Percentiles rank a stretch among this genome's conserved stretches.
Conservation (phyloP, 2,888 invertebrate genomes). For the Latrodectus elegans region DNA sequence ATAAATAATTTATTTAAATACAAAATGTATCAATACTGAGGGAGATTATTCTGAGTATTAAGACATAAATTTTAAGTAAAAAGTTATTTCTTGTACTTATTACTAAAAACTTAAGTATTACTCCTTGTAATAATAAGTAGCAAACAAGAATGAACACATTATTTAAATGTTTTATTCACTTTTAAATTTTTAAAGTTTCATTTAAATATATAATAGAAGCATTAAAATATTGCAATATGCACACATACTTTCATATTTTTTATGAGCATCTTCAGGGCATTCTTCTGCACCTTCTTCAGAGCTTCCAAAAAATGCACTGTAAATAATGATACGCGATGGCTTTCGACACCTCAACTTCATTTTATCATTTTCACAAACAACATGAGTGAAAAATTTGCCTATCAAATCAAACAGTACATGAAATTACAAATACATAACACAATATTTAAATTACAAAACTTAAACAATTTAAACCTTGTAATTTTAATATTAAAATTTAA, state of each 20-base stretch:
- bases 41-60: too few species aligned
- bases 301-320: conserved; percentile 92
- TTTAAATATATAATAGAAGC: conserved; percentile 88
- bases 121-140: too few species aligned
- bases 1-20: too few species aligned
- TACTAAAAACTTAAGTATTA: too few species aligned
- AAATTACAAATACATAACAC: not conserved
- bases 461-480: not conserved
- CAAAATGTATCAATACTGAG: too few species aligned
- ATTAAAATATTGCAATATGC: not conserved
- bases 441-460: not conserved
- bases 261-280: conserved; percentile 83
- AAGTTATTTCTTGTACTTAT: too few species aligned
- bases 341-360: conserved; percentile 91
- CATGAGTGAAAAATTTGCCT: conserved; percentile 95
- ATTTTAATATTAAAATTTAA: too few species aligned
- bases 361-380: conserved; percentile 93
- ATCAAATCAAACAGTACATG: conserved; percentile 71
- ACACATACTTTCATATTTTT: conserved; percentile 47
- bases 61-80: too few species aligned
- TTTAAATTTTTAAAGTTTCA: conserved; percentile 78
- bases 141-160: too few species aligned
- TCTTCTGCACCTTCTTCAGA: conserved; percentile 90
- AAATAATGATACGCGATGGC: conserved; percentile 90
- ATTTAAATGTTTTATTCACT: too few species aligned